Evolutionary conservation across 2,113 vertebrate species (phyloP), one percentile per base, ranked within the genome.

Genomic region (Leucopsar rothschildi): DNA sequence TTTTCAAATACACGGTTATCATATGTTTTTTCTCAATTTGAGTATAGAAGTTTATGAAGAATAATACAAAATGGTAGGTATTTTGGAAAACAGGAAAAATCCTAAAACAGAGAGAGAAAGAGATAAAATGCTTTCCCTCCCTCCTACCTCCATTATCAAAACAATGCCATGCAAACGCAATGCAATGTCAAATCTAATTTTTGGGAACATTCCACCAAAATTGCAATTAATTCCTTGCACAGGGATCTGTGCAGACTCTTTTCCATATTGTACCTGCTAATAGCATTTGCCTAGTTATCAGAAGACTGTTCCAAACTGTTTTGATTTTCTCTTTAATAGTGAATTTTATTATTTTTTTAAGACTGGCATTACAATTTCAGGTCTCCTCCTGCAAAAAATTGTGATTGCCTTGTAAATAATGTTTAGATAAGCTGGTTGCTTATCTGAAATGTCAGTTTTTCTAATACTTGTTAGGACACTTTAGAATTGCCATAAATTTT

Each of bases 371-470:
- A n/a, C 15, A 44, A 42, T 90, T 87, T 91, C 66, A 57, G 27
- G 28, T 72, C 22, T 75, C 27, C 50, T 90, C 53, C 57, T 44
- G 4, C 0, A 63, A 63, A 52, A 52, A 83, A 16, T 28, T 8
- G 18, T 61, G 39, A 75, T 89, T 91, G 28, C 53, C 64, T 5
- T 57, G 49, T 94, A 97, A 97, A 97, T 91, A 95, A 66, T 87
- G 25, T 94, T 86, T 68, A 95, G 86, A 96, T 97, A 93, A 97
- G 85, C 33, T 90, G 22, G 81, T 69, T 94, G 42, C 88, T 97
- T 97, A 91, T 95, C 84, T 92, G 68, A 86, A 82, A 88, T 90
- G 55, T 70, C 9, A 6, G 2, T 12, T 91, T 96, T 96, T 86
- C 60, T 88, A 63, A 61, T 92, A 97, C 82, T 96, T 97, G 64